These are phyloP conservation scores for Poeciliopsis occidentalis DNA, from an alignment of 2,113 vertebrate genomes.

Conservation along the genomic window DNA sequence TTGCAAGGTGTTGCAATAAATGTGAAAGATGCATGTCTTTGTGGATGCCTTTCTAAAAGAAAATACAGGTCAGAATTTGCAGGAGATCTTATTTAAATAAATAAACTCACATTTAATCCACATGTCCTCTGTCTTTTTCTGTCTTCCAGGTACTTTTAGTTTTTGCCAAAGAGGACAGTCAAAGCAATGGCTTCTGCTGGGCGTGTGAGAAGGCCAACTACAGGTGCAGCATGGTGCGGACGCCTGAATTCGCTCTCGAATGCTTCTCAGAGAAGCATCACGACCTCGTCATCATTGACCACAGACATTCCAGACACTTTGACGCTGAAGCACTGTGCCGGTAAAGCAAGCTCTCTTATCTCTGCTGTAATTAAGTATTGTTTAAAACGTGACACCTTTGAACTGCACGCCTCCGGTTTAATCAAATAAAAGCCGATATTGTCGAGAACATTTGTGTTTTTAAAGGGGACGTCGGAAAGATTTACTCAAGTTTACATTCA, in stretches of 20 bases:
- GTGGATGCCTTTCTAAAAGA: background rate
- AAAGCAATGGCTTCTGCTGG: constrained; percentile 93
- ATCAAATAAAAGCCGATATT: too few species aligned
- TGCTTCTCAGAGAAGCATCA: constrained; percentile 93
- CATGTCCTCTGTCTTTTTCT: constrained; percentile 6
- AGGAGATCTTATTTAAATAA: background rate
- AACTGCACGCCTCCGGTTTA: too few species aligned
- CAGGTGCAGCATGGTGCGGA: constrained; percentile 86
- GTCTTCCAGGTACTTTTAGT: constrained; percentile 93
- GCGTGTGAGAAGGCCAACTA: constrained; percentile 95
- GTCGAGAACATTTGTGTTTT: too few species aligned
- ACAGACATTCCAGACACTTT: constrained; percentile 92
- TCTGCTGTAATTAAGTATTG: too few species aligned
- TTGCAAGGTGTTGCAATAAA: background rate
- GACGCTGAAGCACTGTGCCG: constrained; percentile 95
- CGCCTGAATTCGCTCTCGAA: constrained; percentile 87
- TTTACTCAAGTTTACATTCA: too few species aligned
- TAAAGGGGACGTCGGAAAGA: too few species aligned
- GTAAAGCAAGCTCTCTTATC: constrained; percentile 70
- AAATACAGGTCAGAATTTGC: background rate
- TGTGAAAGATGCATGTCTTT: background rate
- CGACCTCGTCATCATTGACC: constrained; percentile 96
- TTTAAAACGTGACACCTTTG: too few species aligned
- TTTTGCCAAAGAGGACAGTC: constrained; percentile 97
- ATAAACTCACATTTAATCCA: background rate